Evolutionary conservation across 2,797 vertebrate genomes (phyloP).

Genomic region (Cuculus canorus): DNA sequence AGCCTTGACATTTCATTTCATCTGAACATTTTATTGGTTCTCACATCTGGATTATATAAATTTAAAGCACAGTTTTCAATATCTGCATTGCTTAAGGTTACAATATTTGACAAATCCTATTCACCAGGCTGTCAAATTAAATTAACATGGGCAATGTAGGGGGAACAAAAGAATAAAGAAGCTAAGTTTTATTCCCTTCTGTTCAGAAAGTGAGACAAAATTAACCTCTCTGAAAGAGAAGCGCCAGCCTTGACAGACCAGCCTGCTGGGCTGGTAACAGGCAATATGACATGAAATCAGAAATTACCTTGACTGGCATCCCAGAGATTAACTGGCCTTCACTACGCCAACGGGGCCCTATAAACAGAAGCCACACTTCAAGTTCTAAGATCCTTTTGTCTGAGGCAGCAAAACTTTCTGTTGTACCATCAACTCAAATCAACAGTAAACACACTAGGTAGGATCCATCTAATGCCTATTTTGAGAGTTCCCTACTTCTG

Average conservation of each 20-base stretch:
- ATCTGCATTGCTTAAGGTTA: constrained; percentile 71
- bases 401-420: neutral
- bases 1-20: constrained; percentile 59
- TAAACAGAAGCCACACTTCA: neutral
- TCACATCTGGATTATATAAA: constrained; percentile 78
- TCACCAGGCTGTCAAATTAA: constrained; percentile 72
- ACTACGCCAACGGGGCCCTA: neutral
- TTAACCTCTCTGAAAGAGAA: neutral
- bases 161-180: constrained; percentile 48
- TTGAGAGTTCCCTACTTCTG: neutral
- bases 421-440: neutral
- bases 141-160: constrained; percentile 58
- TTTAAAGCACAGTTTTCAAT: constrained; percentile 71
- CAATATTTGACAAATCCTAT: constrained; percentile 75
- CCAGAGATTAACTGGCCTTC: neutral
- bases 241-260: neutral
- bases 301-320: neutral
- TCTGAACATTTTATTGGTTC: constrained; percentile 58
- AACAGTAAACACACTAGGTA: neutral
- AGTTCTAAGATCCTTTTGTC: neutral
- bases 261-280: neutral
- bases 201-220: constrained; percentile 24
- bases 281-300: neutral
- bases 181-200: constrained; percentile 1
- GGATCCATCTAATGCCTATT: neutral